A percentile compares a stretch with the other conserved stretches of the same genome.
Conservation (phyloP, 2,113 vertebrate genomes). For the Zapus hudsonius region DNA sequence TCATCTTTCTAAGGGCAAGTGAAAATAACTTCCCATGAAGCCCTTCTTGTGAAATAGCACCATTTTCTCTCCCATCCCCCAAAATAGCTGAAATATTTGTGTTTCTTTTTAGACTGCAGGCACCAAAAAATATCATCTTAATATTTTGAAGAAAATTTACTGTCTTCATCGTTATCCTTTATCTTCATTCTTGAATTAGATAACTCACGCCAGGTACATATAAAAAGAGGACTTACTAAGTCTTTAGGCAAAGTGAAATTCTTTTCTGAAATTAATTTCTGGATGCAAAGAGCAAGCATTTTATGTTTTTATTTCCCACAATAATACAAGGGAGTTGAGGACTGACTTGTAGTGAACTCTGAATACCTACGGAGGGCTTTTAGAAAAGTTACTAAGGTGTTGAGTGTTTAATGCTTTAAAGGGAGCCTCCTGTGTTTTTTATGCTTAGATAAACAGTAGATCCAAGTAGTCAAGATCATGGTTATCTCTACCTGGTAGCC, state of each 20-base stretch:
- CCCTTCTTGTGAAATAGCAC: neutral
- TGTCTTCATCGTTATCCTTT: neutral
- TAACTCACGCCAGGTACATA: neutral
- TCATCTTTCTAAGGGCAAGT: neutral
- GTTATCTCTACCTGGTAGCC: neutral
- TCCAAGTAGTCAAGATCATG: neutral
- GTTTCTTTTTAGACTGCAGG: neutral
- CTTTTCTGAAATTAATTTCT: neutral
- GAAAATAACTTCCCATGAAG: neutral
- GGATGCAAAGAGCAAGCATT: neutral
- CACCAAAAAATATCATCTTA: neutral
- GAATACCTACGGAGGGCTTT: neutral
- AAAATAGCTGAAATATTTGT: neutral
- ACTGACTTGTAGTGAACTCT: neutral
- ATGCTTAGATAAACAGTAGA: neutral
- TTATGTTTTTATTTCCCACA: neutral
- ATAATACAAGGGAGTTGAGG: neutral
- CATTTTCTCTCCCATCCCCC: neutral
- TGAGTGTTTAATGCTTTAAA: neutral
- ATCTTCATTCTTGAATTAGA: neutral
- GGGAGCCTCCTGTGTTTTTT: neutral
- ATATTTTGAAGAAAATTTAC: neutral
- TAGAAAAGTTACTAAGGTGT: neutral
- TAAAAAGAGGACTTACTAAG: neutral
- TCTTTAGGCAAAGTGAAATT: conserved; percentile 37